These are phyloP conservation scores for Psammodynastes pulverulentus DNA, from an alignment of 2,113 vertebrate genomes.

Conservation along the genomic window DNA sequence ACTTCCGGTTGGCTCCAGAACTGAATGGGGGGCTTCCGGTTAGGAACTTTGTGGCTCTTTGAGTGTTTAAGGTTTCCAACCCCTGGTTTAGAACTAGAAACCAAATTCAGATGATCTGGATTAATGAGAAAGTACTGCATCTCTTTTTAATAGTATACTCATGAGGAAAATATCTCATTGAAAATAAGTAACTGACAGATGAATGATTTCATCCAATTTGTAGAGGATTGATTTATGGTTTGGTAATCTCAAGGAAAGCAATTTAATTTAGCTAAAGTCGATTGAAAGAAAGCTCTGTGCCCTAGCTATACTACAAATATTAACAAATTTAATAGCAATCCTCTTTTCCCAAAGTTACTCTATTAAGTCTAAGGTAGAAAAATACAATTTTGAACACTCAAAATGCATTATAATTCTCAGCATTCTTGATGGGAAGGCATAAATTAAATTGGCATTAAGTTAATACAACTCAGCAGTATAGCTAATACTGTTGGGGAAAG, in stretches of 20 bases:
- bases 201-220: not conserved
- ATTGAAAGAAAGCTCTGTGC: constrained; percentile 7
- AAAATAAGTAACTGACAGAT: constrained; percentile 3
- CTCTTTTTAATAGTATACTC: not conserved
- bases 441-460: not conserved
- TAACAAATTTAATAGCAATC: not conserved
- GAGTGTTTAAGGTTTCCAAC: no score
- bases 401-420: not conserved
- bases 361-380: not conserved
- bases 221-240: constrained; percentile 1
- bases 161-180: not conserved
- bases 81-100: not conserved
- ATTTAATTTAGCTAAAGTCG: constrained; percentile 19
- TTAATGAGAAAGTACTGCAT: not conserved
- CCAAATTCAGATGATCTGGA: not conserved
- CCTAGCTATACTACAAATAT: not conserved
- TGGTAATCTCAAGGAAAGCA: constrained; percentile 12
- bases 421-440: not conserved
- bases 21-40: no score
- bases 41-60: no score
- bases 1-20: no score
- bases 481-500: not conserved
- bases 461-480: not conserved
- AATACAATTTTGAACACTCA: not conserved
- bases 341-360: not conserved